Base-by-base conservation (phyloP, 2,888 invertebrate genomes). In the Andrena bicolor region DNA sequence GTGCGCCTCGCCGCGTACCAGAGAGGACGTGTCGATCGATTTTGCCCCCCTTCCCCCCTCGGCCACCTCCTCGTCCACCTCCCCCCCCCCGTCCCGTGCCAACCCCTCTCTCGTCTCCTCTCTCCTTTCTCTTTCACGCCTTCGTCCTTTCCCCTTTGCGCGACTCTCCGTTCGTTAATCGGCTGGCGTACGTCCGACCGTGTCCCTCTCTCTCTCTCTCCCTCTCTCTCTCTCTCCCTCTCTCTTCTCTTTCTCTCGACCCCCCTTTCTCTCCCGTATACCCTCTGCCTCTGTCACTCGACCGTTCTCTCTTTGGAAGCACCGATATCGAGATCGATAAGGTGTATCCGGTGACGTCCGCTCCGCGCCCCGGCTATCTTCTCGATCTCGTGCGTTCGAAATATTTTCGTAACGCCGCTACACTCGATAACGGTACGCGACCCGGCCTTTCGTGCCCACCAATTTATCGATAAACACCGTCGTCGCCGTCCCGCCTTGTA, bases 11-110 rank as follows among this genome's bases (percentile, higher is more conserved):
- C 82, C 85, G 85, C 83, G 83, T 80, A 75, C 80, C 76, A 84
- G 85, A 85, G 88, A 88, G 89, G 88, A 90, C 89, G 90, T 90
- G 90, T 91, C 90, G 91, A 91, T 90, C 91, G 90, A 91, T 91
- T 89, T 90, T 83, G 69, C 82, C 82, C 76, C 68, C 80, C 60
- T 76, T 30, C 56, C 64, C 61, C 69, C 61, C 69, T 56, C 79
- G 68, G 60, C 69, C 74, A 53, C 68, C 66, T 41, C 79, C 49
- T 23, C 66, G 63, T 32, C 65, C 53, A 28, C 66, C 61, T 2
- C 49, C 7, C 32, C 58, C 74, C 61, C 66, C 63, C 56, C 79
- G n/a, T n/a, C 53, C 35, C 66, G 63, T 28, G 1, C 65, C 53
- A 28, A 63, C 58, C 1, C 64, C 7, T 41, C 60, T 41, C 69